Base-by-base conservation (phyloP, 2,113 vertebrate species). In the Chaetura pelagica region DNA sequence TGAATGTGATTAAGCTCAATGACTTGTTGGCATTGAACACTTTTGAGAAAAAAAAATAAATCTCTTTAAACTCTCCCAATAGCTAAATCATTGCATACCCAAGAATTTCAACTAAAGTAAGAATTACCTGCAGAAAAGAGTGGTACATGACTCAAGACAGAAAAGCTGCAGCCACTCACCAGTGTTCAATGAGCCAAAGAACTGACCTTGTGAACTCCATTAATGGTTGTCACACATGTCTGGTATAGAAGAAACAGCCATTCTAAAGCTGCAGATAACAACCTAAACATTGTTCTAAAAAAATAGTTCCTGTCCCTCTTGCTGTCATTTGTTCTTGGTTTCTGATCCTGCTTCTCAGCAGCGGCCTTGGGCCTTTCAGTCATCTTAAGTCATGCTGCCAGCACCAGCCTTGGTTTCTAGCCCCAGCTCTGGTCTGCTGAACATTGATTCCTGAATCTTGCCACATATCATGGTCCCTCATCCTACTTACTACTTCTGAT, bases 391-490 rank as follows among this genome's bases (percentile, higher is more conserved):
- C 30, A 24, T 46, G 35, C 63, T 62, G 35, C 59, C 68, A 66
- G 76, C 19, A 40, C 7, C 7, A 69, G 30, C 22, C 48, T 66
- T 44, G 10, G 40, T 69, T 89, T 69, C 30, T 22, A 58, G 64
- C 35, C 35, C 58, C 44, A 44, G 2, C 23, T 23, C 48, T n/a
- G 7, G 32, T 44, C 52, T 48, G 40, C 18, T 73, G 20, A 78
- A 72, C 49, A 30, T 16, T 0, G 24, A 54, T 35, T 44, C 27
- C 44, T 15, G 34, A 32, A 76, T 54, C n/a, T 73, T 35, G 10
- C 17, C 19, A 8, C 32, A n/a, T 27, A 16, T 26, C 4, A 1
- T 4, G 40, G 0, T 7, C 24, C 9, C 21, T 52, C 24, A 29
- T 29, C 9, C 13, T 27, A 29, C 35, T 49, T 69, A 57, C 4